A percentile compares a stretch with the other conserved stretches of the same genome.
phyloP scores from a whole-genome alignment of 2,888 invertebrate genomes.

The Apotomis turbidana region DNA sequence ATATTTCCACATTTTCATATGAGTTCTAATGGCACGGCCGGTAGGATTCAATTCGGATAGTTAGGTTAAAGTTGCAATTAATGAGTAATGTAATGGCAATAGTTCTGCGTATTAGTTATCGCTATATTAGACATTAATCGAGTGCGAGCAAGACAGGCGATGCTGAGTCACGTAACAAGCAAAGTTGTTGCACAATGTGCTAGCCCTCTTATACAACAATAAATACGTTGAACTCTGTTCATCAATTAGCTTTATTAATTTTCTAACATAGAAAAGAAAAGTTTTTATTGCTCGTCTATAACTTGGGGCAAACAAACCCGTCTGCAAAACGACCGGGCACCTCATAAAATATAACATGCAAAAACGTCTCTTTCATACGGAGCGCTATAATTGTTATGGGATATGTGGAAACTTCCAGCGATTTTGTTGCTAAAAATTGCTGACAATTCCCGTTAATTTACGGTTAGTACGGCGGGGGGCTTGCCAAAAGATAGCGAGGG shows the following conservation, averaged over 20 bases:
- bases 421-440: conserved; percentile 39
- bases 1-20: no score
- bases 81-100: no score
- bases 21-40: no score
- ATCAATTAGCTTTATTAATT: not conserved
- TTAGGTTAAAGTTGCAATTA: no score
- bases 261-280: not conserved
- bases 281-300: not conserved
- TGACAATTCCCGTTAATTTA: conserved; percentile 36
- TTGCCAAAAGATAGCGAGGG: conserved; percentile 33
- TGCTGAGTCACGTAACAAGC: no score
- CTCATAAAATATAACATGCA: conserved; percentile 43
- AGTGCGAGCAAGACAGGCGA: no score
- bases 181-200: no score
- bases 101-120: no score
- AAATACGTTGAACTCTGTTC: no score
- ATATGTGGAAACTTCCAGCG: conserved; percentile 39
- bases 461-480: conserved; percentile 23
- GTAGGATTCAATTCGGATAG: no score
- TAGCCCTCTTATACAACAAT: no score
- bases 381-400: conserved; percentile 42
- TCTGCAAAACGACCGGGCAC: conserved; percentile 39
- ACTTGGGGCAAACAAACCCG: conserved; percentile 7
- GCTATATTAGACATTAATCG: no score
- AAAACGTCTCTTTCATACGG: conserved; percentile 39